Conservation (phyloP, 2,888 invertebrate species). For the Nebria brevicollis region DNA sequence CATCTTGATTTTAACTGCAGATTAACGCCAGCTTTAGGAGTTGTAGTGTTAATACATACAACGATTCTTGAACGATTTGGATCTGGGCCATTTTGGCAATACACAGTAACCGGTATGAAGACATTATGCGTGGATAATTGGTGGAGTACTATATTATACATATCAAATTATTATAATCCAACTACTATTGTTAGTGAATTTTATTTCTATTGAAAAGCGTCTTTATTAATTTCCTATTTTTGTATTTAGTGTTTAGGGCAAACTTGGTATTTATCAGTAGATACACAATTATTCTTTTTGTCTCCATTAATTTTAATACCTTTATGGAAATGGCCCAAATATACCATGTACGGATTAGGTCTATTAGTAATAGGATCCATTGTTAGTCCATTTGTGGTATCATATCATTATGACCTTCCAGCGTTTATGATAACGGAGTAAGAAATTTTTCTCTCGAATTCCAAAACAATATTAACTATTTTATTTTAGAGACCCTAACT, state of each 20-base stretch:
- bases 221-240: not conserved
- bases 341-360: not conserved
- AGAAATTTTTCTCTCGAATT: not conserved
- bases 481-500: slow-evolving; percentile 7
- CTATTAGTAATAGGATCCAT: slow-evolving; percentile 24
- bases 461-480: not conserved
- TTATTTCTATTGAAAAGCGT: not conserved
- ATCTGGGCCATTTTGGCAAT: slow-evolving; percentile 63
- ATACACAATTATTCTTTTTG: slow-evolving; percentile 49
- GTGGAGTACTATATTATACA: slow-evolving; percentile 61
- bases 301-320: slow-evolving; percentile 50
- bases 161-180: slow-evolving; percentile 55
- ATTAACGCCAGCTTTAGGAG: slow-evolving; percentile 63
- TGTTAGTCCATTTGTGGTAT: slow-evolving; percentile 12
- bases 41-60: slow-evolving; percentile 61
- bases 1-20: slow-evolving; percentile 52
- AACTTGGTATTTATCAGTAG: slow-evolving; percentile 50
- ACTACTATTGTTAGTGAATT: slow-evolving; percentile 7
- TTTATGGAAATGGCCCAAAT: slow-evolving; percentile 52
- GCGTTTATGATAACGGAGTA: not conserved
- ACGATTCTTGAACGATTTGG: slow-evolving; percentile 62
- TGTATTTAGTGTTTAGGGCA: slow-evolving; percentile 52
- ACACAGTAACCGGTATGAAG: slow-evolving; percentile 33
- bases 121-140: slow-evolving; percentile 57
- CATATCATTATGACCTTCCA: slow-evolving; percentile 14